phyloP scores from a whole-genome alignment of 92 coral and sea anemone genomes.

The Plumapathes pennacea region DNA sequence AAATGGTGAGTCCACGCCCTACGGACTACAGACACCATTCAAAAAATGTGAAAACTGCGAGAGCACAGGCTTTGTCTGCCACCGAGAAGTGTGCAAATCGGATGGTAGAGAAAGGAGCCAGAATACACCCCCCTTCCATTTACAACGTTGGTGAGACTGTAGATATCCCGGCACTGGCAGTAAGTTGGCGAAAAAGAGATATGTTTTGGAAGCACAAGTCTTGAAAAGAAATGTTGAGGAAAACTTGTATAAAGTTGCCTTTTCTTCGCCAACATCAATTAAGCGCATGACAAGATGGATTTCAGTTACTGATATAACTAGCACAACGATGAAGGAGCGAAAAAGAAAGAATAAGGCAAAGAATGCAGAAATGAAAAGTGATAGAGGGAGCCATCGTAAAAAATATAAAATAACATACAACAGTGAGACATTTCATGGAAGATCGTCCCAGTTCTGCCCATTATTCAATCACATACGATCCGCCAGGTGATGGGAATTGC shows the following conservation, averaged over 20 bases:
- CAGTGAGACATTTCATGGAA: slow-evolving; percentile 2
- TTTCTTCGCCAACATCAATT: too few species aligned
- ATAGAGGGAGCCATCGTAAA: slow-evolving; percentile 5
- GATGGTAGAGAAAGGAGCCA: slow-evolving; percentile 9
- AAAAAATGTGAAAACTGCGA: slow-evolving; percentile 2
- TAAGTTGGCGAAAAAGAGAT: slow-evolving; percentile 6
- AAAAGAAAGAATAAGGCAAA: slow-evolving; percentile 15
- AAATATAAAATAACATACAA: slow-evolving; percentile 11
- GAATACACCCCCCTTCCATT: slow-evolving; percentile 28
- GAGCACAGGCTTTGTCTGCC: slow-evolving; percentile 1
- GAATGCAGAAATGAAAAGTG: background rate
- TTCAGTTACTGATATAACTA: too few species aligned
- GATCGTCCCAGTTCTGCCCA: background rate
- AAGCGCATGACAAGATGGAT: too few species aligned
- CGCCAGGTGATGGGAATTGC: slow-evolving; percentile 32
- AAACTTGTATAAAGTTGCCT: too few species aligned
- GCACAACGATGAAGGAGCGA: slow-evolving; percentile 1
- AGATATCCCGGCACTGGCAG: slow-evolving; percentile 16
- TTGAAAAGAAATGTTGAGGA: slow-evolving; percentile 1
- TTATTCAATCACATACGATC: slow-evolving; percentile 5
- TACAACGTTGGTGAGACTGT: slow-evolving; percentile 18
- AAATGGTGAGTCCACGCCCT: slow-evolving; percentile 17
- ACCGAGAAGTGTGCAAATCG: slow-evolving; percentile 3
- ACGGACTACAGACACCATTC: slow-evolving; percentile 11
- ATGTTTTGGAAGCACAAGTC: slow-evolving; percentile 1